Base-by-base conservation (phyloP, 2,888 invertebrate species). In the Cylindroiulus punctatus region DNA sequence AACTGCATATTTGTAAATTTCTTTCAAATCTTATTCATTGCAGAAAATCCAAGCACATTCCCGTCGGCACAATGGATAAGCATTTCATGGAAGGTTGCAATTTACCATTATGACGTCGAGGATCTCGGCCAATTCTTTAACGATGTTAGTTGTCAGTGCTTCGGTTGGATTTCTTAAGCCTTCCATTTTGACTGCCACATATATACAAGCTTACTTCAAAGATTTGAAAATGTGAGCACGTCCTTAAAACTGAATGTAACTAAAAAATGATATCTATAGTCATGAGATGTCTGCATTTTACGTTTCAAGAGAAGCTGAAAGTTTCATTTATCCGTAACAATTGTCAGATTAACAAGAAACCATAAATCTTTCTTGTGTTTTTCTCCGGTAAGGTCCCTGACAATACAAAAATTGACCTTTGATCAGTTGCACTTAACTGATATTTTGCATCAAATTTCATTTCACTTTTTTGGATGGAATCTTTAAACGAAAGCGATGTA, bases 101-200 rank as follows among this genome's bases (percentile, higher is more conserved):
- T 65, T 12, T 65, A 26, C 65, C 65, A 22, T 65, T 65, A 65
- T 65, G 65, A 65, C 65, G 65, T 65, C 65, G 65, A 65, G 65
- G 65, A 65, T 65, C 65, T 65, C 65, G 65, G 26, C 65, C 65
- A 65, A 65, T 65, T 65, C 65, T 65, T 65, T 65, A 65, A 65
- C 26, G 26, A n/a, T 65, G 12, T 26, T 26, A 14, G 65, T 2
- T 26, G 22, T 12, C 26, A n/a, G n/a, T 65, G 65, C 65, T 52
- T 52, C 52, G 10, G 65, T 65, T 65, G 65, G 65, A 26, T 65
- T 65, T 65, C 19, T 44, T 44, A 12, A 44, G 44, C 44, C 14
- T 65, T 65, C 65, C 65, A 14, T 65, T 65, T 65, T 65, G 65
- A 26, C 26, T 65, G 65, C 65, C 26, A 26, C 26, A 26, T 26